Base-by-base conservation (phyloP, 2,797 vertebrate genomes). In the Xerus rutilus region DNA sequence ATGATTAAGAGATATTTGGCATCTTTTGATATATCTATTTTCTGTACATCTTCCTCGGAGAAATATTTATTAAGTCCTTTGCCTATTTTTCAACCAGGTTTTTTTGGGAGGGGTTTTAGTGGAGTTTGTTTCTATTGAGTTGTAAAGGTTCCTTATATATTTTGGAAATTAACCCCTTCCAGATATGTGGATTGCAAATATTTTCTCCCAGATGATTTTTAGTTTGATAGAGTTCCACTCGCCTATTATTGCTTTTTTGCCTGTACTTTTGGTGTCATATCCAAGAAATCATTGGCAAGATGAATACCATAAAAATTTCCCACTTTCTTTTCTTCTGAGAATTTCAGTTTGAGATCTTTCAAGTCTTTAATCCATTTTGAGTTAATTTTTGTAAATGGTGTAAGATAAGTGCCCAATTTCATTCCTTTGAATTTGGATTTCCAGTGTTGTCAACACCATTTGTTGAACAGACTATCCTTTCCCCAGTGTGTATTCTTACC, bases 241-340 rank as follows among this genome's bases (percentile, higher is more conserved):
- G 32, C 47, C n/a, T 88, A 23, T 14, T 69, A 74, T 77, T 78
- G 73, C 15, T 82, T 78, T 69, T 64, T 73, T 89, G 32, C 32
- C 35, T 49, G 45, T 65, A 47, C 35, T 79, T 94, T 90, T 69
- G 47, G 32, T 76, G 23, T 65, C 64, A 62, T 62, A 49, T 65
- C 57, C 18, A 86, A 86, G 73, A 93, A 83, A 83, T 95, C 25
- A 91, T 69, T 64, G 30, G n/a, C 52, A 59, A 65, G 30, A 65
- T 49, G 57, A 52, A 8, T 32, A 6, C 35, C 35, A 9, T 20
- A 21, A 88, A 82, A 10, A 10, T 54, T 76, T 74, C 9, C n/a
- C 43, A 7, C 21, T 90, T 17, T 59, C 49, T 14, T 8, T 77
- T 76, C 79, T 90, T 93, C 14, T 28, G 62, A 59, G 21, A 70